Percentiles rank a stretch among this genome's conserved stretches.
phyloP scores from a whole-genome alignment of 2,113 vertebrate genomes.

The Phylloscopus trochiloides region DNA sequence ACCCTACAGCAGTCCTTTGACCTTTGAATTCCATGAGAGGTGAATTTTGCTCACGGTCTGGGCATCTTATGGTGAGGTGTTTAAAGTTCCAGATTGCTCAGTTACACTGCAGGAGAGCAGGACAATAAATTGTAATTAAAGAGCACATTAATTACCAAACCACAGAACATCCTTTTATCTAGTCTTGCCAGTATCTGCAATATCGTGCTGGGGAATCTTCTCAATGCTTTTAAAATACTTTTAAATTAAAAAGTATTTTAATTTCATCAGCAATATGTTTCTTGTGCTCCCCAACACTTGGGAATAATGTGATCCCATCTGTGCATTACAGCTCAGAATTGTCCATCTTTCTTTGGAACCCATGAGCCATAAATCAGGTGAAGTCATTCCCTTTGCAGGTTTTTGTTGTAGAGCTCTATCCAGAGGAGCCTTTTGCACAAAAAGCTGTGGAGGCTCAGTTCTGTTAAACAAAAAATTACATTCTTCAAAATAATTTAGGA shows the following conservation, averaged over 20 bases:
- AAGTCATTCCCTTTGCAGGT: background rate
- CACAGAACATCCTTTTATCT: rapidly evolving
- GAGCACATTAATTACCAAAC: background rate
- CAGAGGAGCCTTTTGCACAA: background rate
- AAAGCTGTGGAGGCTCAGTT: background rate
- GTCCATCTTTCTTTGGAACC: background rate
- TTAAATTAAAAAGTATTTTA: background rate
- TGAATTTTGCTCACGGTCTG: background rate
- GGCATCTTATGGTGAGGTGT: background rate
- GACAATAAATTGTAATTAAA: background rate
- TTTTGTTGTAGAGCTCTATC: background rate
- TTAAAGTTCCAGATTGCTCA: background rate
- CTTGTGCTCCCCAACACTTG: background rate
- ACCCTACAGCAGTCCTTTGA: background rate
- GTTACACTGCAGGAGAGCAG: background rate
- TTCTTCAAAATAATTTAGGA: background rate
- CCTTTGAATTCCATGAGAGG: background rate
- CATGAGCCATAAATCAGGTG: background rate
- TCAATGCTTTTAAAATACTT: background rate
- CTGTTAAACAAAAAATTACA: background rate
- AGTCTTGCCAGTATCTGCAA: background rate
- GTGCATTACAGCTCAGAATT: background rate
- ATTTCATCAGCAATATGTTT: background rate
- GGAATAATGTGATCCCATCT: background rate
- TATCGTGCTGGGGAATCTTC: background rate